Percentiles rank a stretch among this genome's conserved stretches.
Conservation (phyloP, 2,797 vertebrate genomes). For the Alosa sapidissima region DNA sequence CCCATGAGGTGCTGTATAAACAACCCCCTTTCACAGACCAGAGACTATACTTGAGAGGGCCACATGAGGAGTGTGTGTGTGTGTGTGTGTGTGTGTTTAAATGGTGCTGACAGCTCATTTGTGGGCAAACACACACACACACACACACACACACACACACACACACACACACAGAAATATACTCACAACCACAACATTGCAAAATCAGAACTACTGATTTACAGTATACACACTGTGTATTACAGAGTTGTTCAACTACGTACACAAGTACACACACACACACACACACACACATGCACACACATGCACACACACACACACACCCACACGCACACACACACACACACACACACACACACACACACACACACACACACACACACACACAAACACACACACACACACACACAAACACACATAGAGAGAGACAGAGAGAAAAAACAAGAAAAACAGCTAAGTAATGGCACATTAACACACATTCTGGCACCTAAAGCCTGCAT, state of each 20-base stretch:
- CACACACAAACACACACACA: neutral
- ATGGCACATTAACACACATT: neutral
- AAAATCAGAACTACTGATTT: neutral
- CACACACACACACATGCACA: too few relatives aligned
- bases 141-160: neutral
- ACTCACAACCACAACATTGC: neutral
- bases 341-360: neutral
- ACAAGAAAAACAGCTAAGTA: neutral
- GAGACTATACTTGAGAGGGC: neutral
- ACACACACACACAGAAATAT: neutral
- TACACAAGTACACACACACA: too few relatives aligned
- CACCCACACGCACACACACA: constrained; percentile 2
- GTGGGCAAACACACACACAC: neutral
- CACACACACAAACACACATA: constrained; percentile 2
- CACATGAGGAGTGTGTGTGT: neutral
- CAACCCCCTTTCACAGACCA: neutral
- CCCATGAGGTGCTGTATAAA: neutral
- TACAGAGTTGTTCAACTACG: too few relatives aligned
- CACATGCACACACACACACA: neutral
- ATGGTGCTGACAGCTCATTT: constrained; percentile 1
- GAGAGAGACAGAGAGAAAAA: neutral
- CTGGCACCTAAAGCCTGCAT: neutral
- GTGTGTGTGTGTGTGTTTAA: neutral
- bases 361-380: neutral
- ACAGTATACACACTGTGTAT: too few relatives aligned